Conservation (phyloP, 2,113 vertebrate species). For the Sinocyclocheilus anophthalmus region DNA sequence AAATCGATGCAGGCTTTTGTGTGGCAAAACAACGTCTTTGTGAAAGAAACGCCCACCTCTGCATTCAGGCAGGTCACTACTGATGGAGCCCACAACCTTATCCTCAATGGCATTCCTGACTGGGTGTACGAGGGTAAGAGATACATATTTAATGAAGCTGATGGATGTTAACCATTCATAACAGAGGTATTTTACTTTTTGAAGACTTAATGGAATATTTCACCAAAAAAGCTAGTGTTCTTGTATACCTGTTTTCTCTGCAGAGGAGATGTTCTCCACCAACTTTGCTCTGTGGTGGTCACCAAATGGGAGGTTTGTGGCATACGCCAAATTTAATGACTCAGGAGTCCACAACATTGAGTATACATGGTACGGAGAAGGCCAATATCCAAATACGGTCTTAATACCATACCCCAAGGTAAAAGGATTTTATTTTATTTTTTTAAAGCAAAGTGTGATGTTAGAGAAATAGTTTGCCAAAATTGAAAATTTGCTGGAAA, state of each 20-base stretch:
- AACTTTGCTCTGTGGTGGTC: slow-evolving; percentile 93
- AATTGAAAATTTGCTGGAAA: too few relatives aligned
- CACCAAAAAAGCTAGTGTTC: background rate
- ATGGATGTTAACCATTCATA: background rate
- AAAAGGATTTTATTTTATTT: slow-evolving; percentile 27
- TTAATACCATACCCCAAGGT: slow-evolving; percentile 95
- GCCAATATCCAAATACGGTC: slow-evolving; percentile 93
- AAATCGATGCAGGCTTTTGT: slow-evolving; percentile 80
- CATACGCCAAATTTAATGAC: slow-evolving; percentile 90
- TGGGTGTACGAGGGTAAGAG: slow-evolving; percentile 95
- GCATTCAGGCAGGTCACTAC: slow-evolving; percentile 76
- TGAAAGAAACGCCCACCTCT: slow-evolving; percentile 78
- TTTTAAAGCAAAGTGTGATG: background rate
- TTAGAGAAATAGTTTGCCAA: background rate
- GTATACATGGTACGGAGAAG: slow-evolving; percentile 90
- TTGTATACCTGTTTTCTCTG: slow-evolving; percentile 26
- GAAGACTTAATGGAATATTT: background rate
- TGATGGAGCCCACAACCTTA: slow-evolving; percentile 78
- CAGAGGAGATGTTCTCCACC: slow-evolving; percentile 95
- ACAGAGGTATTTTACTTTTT: background rate
- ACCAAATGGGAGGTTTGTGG: slow-evolving; percentile 84
- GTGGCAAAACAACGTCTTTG: slow-evolving; percentile 86
- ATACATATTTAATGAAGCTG: slow-evolving; percentile 3
- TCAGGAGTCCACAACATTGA: slow-evolving; percentile 85
- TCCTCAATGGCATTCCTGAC: slow-evolving; percentile 94